A percentile compares a stretch with the other conserved stretches of the same genome.
phyloP scores from a whole-genome alignment of 2,113 vertebrate genomes.

The Formicarius rufipectus region DNA sequence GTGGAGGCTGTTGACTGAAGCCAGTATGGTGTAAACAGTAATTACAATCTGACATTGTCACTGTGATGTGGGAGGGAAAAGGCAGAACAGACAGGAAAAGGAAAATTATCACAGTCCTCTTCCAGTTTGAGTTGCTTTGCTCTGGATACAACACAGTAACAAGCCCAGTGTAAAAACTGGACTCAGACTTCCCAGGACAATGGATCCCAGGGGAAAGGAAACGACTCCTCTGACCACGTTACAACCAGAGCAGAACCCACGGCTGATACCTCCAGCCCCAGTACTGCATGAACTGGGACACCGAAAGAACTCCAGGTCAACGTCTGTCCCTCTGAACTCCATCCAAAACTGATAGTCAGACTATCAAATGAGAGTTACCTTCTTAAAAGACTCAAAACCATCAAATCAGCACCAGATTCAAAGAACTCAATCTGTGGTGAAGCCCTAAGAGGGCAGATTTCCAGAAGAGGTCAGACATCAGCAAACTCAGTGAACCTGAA shows the following conservation, averaged over 20 bases:
- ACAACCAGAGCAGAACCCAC: neutral
- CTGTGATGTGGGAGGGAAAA: neutral
- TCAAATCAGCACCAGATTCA: conserved; percentile 3
- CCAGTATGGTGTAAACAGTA: neutral
- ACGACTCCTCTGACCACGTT: neutral
- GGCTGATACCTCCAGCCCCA: neutral
- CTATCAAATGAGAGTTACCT: conserved; percentile 5
- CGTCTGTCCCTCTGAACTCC: neutral
- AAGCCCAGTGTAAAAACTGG: neutral
- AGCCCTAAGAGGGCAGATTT: neutral
- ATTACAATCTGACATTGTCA: neutral
- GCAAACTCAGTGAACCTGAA: neutral
- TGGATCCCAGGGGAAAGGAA: neutral
- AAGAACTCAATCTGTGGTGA: neutral
- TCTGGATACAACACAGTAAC: neutral
- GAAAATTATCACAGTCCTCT: neutral
- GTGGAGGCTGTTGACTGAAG: neutral
- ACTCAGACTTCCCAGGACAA: neutral
- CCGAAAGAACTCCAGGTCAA: neutral
- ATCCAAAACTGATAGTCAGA: conserved; percentile 18
- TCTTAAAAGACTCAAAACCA: neutral
- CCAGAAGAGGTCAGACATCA: neutral
- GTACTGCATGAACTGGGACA: neutral
- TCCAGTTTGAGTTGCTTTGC: neutral
- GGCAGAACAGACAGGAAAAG: neutral